Evolutionary conservation across 2,113 vertebrate genomes (phyloP).

Genomic region (Smithornis capensis): DNA sequence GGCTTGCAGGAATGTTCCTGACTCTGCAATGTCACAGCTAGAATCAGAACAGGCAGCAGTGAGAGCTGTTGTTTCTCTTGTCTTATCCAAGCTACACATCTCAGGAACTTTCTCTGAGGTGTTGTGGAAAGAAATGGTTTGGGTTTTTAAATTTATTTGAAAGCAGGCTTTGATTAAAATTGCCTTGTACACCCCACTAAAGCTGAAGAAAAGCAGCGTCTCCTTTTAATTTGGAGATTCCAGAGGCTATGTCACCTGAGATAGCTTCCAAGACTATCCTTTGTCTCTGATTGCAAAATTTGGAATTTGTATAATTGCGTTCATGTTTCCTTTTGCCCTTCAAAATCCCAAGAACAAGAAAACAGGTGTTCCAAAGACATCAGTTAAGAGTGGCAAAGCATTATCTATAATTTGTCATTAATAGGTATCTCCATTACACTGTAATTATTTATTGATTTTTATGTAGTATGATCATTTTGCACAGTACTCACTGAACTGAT

Average conservation of each 20-base stretch:
- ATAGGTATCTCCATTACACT: not conserved
- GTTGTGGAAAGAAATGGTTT: not conserved
- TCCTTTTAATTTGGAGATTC: not conserved
- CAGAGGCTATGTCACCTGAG: not conserved
- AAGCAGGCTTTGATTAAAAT: not conserved
- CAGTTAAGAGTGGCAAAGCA: not conserved
- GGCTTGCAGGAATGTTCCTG: not conserved
- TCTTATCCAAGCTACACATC: not conserved
- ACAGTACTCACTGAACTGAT: not conserved
- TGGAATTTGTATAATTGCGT: not conserved
- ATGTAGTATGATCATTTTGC: not conserved
- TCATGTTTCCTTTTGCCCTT: not conserved
- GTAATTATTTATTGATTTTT: conserved; percentile 51
- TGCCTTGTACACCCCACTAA: not conserved
- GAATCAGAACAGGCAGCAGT: not conserved
- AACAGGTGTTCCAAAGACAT: not conserved
- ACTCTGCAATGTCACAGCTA: not conserved
- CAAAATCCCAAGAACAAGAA: not conserved
- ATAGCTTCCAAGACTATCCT: too few relatives aligned
- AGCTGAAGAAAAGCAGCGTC: not conserved
- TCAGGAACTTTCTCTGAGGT: not conserved
- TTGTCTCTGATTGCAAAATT: not conserved
- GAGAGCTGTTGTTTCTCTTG: not conserved
- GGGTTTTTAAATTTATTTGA: not conserved
- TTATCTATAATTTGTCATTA: not conserved